Evolutionary conservation across 2,888 invertebrate species (phyloP).

Genomic region (Neoitamus cyanurus): DNA sequence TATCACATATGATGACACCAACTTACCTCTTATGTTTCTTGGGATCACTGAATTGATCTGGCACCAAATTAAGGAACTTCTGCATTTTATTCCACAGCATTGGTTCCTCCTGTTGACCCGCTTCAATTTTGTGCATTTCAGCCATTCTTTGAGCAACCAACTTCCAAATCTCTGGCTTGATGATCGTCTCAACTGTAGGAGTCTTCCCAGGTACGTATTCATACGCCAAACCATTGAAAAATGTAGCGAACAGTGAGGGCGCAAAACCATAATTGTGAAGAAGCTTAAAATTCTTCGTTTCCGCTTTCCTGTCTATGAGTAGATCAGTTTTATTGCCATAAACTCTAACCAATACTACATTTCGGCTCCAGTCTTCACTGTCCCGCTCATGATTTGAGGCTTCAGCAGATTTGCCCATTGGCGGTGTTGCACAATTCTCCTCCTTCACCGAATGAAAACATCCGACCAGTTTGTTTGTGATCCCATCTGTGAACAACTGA

Average conservation of each 20-base stretch:
- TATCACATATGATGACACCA: not conserved
- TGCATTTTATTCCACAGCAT: constrained; percentile 82
- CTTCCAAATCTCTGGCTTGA: constrained; percentile 74
- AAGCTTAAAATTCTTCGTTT: constrained; percentile 74
- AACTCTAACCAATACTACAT: constrained; percentile 86
- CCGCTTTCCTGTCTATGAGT: constrained; percentile 88
- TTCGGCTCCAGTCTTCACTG: constrained; percentile 62
- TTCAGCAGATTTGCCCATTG: not conserved
- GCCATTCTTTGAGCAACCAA: constrained; percentile 87
- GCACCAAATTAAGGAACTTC: constrained; percentile 79
- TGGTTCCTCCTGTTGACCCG: constrained; percentile 66
- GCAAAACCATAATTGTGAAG: constrained; percentile 82
- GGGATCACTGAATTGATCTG: constrained; percentile 75
- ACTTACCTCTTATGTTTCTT: constrained; percentile 77
- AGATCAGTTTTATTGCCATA: constrained; percentile 95
- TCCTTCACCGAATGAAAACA: constrained; percentile 67
- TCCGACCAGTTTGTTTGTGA: constrained; percentile 91
- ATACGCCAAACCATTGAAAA: constrained; percentile 94
- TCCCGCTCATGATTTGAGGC: constrained; percentile 48
- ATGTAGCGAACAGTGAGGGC: constrained; percentile 88
- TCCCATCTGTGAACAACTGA: constrained; percentile 93
- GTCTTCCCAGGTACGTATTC: constrained; percentile 86
- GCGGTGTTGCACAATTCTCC: constrained; percentile 54
- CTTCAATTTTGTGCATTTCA: constrained; percentile 77
- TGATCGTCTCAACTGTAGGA: constrained; percentile 74